These are phyloP conservation scores for Equus przewalskii DNA, from an alignment of 2,113 vertebrate genomes.

Conservation along the genomic window DNA sequence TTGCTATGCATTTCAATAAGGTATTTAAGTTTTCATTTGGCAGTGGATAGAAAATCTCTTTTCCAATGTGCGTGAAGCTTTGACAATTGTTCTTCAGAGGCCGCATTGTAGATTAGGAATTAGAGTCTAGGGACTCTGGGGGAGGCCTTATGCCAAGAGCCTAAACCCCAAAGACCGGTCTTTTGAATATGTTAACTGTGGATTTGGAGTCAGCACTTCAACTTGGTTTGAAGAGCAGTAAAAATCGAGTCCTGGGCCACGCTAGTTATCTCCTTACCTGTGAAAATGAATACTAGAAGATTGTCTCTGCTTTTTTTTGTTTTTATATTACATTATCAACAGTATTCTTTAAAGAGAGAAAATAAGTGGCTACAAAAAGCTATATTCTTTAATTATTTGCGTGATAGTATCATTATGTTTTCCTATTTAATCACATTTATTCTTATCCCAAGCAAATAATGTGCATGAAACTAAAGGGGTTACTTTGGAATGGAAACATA, in stretches of 20 bases:
- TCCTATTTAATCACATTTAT: background rate
- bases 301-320: background rate
- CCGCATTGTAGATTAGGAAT: slow-evolving; percentile 50
- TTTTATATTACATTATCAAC: background rate
- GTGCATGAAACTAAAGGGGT: background rate
- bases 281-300: background rate
- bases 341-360: background rate
- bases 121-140: slow-evolving; percentile 10
- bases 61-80: background rate
- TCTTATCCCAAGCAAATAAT: background rate
- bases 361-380: background rate
- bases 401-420: background rate
- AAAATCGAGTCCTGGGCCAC: background rate
- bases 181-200: slow-evolving; percentile 35
- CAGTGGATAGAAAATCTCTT: slow-evolving; percentile 54
- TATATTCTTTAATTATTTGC: background rate
- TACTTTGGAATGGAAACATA: background rate
- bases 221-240: background rate
- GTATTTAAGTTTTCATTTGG: slow-evolving; percentile 74
- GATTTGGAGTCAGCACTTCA: background rate
- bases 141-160: background rate
- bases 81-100: slow-evolving; percentile 35
- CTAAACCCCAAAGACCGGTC: background rate
- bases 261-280: background rate
- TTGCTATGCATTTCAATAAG: slow-evolving; percentile 66